Conservation (phyloP, 2,888 invertebrate species). For the Drosophila monieri region DNA sequence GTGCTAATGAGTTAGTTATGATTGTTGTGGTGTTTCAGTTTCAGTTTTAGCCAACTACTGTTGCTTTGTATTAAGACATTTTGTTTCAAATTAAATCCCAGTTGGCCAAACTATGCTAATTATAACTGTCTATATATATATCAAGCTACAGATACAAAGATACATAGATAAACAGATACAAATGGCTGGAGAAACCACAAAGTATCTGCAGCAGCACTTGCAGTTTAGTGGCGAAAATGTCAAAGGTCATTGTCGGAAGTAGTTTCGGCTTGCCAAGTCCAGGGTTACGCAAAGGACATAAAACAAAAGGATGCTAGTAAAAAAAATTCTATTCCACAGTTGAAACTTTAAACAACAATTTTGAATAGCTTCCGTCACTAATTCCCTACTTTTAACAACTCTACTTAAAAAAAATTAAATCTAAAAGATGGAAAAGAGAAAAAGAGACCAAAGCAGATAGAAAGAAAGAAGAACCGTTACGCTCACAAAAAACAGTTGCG, state of each 20-base stretch:
- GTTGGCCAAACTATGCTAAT: background rate
- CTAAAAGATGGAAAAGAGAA: too few relatives aligned
- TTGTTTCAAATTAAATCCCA: constrained; percentile 17
- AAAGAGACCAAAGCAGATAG: background rate
- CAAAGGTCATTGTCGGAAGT: constrained; percentile 70
- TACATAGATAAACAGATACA: too few relatives aligned
- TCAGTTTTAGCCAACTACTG: constrained; percentile 4
- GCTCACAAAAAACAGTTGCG: background rate
- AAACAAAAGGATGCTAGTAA: background rate
- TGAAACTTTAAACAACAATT: too few relatives aligned
- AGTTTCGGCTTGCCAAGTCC: constrained; percentile 44
- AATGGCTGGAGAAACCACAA: background rate
- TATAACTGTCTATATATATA: background rate
- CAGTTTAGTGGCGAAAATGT: constrained; percentile 48
- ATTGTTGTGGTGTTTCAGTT: constrained; percentile 37
- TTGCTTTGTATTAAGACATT: constrained; percentile 44
- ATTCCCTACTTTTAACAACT: background rate
- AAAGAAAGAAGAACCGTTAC: background rate
- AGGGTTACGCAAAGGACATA: constrained; percentile 51
- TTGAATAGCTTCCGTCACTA: too few relatives aligned
- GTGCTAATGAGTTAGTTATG: constrained; percentile 71
- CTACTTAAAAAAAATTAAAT: background rate
- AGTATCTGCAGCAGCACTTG: constrained; percentile 10
- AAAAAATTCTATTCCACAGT: too few relatives aligned
- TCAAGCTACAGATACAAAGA: too few relatives aligned